Evolutionary conservation across 2,797 vertebrate species (phyloP).

Genomic region (Enteromius paludinosus): DNA sequence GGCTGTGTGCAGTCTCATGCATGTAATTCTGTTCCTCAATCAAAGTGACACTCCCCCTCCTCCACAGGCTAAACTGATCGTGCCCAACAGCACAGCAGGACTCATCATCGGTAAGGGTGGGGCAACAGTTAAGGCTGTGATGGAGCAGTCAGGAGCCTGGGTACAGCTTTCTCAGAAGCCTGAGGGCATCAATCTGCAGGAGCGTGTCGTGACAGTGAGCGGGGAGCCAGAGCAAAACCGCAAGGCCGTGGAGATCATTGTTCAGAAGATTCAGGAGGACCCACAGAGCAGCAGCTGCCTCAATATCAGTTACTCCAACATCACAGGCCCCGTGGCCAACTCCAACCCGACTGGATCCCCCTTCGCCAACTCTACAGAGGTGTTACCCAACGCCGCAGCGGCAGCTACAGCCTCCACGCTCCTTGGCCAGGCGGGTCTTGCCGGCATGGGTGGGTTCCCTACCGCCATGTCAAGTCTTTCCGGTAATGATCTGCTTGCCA

Average conservation of each 20-base stretch:
- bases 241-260: constrained; percentile 92
- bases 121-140: constrained; percentile 92
- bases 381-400: constrained; percentile 85
- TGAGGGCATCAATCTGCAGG: constrained; percentile 94
- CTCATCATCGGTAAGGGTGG: constrained; percentile 95
- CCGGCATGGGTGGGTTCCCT: constrained; percentile 87
- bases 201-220: constrained; percentile 93
- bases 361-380: constrained; percentile 90
- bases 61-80: constrained; percentile 90
- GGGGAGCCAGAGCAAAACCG: constrained; percentile 92
- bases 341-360: constrained; percentile 95
- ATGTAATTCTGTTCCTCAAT: constrained; percentile 57
- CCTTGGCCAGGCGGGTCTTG: constrained; percentile 87
- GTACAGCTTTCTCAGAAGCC: constrained; percentile 97
- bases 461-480: constrained; percentile 89
- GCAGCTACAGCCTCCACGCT: constrained; percentile 87
- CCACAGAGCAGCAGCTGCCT: constrained; percentile 95
- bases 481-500: constrained; percentile 92
- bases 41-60: constrained; percentile 62
- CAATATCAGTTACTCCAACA: constrained; percentile 95
- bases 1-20: constrained; percentile 24
- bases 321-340: constrained; percentile 93
- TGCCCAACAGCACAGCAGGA: constrained; percentile 94
- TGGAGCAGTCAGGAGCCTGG: constrained; percentile 96
- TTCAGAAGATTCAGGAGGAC: constrained; percentile 96